Percentiles rank a stretch among this genome's conserved stretches.
Evolutionary conservation across 2,888 invertebrate genomes (phyloP).

Genomic region (Malacosoma neustria): DNA sequence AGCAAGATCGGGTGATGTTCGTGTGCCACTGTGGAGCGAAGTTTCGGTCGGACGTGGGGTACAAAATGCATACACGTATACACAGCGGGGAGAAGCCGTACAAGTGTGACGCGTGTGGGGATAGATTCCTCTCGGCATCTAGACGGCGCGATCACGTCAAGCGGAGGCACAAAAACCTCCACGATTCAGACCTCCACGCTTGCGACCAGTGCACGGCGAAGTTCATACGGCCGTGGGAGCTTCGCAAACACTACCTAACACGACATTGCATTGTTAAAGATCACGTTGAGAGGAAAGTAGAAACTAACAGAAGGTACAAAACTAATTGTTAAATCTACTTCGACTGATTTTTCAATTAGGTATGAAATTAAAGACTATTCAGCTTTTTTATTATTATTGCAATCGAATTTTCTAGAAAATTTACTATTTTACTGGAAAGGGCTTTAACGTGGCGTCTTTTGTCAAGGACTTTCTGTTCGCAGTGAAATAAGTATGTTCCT

Average conservation of each 20-base stretch:
- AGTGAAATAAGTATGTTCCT: too few relatives aligned
- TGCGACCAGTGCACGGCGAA: slow-evolving; percentile 46
- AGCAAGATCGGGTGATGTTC: slow-evolving; percentile 28
- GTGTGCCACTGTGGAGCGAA: slow-evolving; percentile 48
- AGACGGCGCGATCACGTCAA: slow-evolving; percentile 51
- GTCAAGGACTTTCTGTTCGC: too few relatives aligned
- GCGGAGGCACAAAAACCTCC: slow-evolving; percentile 36
- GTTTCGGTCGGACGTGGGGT: slow-evolving; percentile 41
- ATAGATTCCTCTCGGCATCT: slow-evolving; percentile 51
- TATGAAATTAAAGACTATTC: too few relatives aligned
- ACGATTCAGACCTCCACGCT: slow-evolving; percentile 34
- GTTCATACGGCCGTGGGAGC: slow-evolving; percentile 51
- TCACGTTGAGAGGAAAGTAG: slow-evolving; percentile 13
- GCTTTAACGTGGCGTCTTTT: too few relatives aligned
- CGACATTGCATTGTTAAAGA: slow-evolving; percentile 29
- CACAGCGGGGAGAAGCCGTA: slow-evolving; percentile 54
- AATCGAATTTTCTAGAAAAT: too few relatives aligned
- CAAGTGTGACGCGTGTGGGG: slow-evolving; percentile 43
- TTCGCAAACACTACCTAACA: slow-evolving; percentile 44
- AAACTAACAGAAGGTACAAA: slow-evolving; percentile 2
- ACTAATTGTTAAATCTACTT: not conserved
- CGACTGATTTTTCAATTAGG: too few relatives aligned
- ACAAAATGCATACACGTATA: slow-evolving; percentile 42
- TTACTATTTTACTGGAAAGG: too few relatives aligned
- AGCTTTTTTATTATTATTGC: too few relatives aligned